phyloP scores from a whole-genome alignment of 2,113 vertebrate genomes.

The Antechinus flavipes region DNA sequence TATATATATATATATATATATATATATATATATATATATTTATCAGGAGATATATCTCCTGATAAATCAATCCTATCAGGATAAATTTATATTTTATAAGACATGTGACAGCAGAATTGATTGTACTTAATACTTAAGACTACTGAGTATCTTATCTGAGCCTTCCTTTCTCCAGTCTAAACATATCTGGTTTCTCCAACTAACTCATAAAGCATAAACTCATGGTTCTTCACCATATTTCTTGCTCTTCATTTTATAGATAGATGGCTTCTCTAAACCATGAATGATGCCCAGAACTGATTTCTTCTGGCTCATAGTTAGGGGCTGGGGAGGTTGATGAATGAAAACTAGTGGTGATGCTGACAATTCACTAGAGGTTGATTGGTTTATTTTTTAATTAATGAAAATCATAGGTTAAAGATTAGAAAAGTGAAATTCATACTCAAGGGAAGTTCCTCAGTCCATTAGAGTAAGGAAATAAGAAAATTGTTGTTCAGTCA shows the following conservation, averaged over 20 bases:
- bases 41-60: too few species aligned
- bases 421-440: not conserved
- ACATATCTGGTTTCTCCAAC: not conserved
- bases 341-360: not conserved
- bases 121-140: not conserved
- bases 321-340: not conserved
- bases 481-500: not conserved
- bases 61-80: too few species aligned
- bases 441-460: not conserved
- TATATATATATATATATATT: too few species aligned
- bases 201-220: not conserved
- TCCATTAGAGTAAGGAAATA: not conserved
- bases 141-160: not conserved
- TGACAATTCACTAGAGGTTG: not conserved
- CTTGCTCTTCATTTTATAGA: not conserved
- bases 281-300: not conserved
- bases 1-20: too few species aligned
- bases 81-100: too few species aligned
- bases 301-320: not conserved
- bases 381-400: conserved; percentile 7
- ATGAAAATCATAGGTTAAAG: not conserved
- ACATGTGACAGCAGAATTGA: not conserved
- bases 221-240: not conserved
- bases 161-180: not conserved
- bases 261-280: not conserved